Conservation (phyloP, 1,140 invertebrate species). For the Berghia stephanieae region DNA sequence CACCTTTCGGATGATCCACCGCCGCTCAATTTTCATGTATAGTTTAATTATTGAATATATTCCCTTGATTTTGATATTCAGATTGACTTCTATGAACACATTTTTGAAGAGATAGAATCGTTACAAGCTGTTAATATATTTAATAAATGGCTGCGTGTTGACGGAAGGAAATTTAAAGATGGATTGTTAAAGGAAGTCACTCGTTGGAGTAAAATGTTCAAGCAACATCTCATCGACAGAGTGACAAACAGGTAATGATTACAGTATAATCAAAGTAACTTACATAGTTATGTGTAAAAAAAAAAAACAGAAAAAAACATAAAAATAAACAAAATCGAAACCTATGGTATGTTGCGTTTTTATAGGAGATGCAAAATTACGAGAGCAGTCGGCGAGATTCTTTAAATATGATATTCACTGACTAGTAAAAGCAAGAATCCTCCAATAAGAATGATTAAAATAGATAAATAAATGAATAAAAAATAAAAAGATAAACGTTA, state of each 20-base stretch:
- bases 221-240: slow-evolving; percentile 89
- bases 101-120: slow-evolving; percentile 77
- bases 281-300: too few species aligned
- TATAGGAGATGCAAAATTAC: too few species aligned
- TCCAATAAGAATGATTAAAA: too few species aligned
- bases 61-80: slow-evolving; percentile 47
- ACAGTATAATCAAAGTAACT: too few species aligned
- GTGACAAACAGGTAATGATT: slow-evolving; percentile 77
- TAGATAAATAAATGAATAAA: too few species aligned
- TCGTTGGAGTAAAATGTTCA: slow-evolving; percentile 96
- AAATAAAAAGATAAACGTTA: too few species aligned
- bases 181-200: slow-evolving; percentile 70
- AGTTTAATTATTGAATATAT: neutral
- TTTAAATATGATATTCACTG: too few species aligned
- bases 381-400: too few species aligned
- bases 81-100: slow-evolving; percentile 89
- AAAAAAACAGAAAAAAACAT: too few species aligned
- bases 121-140: slow-evolving; percentile 75
- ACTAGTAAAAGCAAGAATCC: too few species aligned
- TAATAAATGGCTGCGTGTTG: slow-evolving; percentile 91
- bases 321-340: too few species aligned
- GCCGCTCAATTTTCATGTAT: neutral
- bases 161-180: slow-evolving; percentile 73
- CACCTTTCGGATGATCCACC: neutral
- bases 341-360: too few species aligned